Evolutionary conservation across 2,113 vertebrate species (phyloP), one percentile per base, ranked within the genome.

Genomic region (Mungos mungo): DNA sequence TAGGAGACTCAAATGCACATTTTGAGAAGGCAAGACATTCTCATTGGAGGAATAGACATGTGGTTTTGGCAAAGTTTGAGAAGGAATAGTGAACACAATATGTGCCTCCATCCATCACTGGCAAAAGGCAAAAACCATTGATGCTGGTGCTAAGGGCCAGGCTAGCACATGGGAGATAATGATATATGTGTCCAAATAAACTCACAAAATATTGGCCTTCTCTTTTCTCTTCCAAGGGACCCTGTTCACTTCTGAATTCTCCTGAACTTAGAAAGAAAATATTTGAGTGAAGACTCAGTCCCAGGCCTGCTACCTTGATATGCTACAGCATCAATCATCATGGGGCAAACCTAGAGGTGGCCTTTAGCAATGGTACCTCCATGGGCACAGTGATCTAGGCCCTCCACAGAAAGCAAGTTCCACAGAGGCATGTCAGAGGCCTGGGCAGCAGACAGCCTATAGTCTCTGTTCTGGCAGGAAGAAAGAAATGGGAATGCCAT

Each of bases 251-350:
- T 60, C 31, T 19, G 10, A 83, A 33, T 2, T 5, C 57, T 71
- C n/a, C 54, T 83, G 35, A 88, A 68, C 47, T 88, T 88, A 23
- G 54, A 86, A 72, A 31, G 33, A 76, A 52, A 12, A 7, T 3
- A 9, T 13, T 2, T 31, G 35, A 14, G 54, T 38, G 19, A 76
- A 84, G 33, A 16, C 31, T 6, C 31, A 54, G 25, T 12, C 14
- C 7, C 0, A 0, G 23, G 11, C 19, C 5, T 1, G 11, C 25
- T 72, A 5, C 10, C 50, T 47, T 50, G 13, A 16, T 35, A 18
- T 18, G 27, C 31, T 0, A 0, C 2, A 29, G 10, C 35, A 38
- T 47, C 66, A 35, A 5, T 60, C 0, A 7, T 52, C 3, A 0
- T 0, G 3, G 31, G 18, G 50, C 1, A 9, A 29, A 71, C 41